Evolutionary conservation across 2,888 invertebrate genomes (phyloP).

Genomic region (Synergus itoensis): DNA sequence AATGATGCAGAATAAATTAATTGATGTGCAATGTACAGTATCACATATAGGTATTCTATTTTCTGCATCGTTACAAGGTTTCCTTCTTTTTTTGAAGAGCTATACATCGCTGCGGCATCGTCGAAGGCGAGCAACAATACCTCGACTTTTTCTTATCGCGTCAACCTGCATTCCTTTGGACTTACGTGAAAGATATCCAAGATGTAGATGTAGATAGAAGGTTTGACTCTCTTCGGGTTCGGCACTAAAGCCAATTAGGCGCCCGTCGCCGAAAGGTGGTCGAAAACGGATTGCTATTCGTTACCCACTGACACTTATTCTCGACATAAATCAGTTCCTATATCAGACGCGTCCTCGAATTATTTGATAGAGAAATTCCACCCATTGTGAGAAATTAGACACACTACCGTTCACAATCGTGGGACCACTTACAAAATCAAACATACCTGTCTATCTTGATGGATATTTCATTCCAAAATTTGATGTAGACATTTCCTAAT

Average conservation of each 20-base stretch:
- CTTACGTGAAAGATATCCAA: constrained; percentile 53
- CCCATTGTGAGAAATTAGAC: neutral
- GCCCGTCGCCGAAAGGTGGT: constrained; percentile 48
- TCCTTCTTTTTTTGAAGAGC: constrained; percentile 29
- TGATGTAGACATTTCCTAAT: neutral
- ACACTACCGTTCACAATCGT: too few relatives aligned
- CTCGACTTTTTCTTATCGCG: constrained; percentile 50
- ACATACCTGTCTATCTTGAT: too few relatives aligned
- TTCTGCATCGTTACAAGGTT: constrained; percentile 13
- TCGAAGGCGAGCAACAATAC: constrained; percentile 49
- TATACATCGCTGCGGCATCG: constrained; percentile 1
- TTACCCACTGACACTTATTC: constrained; percentile 40
- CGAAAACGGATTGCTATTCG: constrained; percentile 38
- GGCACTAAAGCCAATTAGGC: constrained; percentile 56
- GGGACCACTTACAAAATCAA: too few relatives aligned
- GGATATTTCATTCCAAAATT: too few relatives aligned
- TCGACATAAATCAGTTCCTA: constrained; percentile 21
- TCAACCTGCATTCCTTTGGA: constrained; percentile 53
- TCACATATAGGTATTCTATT: neutral
- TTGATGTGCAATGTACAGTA: neutral
- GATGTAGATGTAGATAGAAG: constrained; percentile 57
- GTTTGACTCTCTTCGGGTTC: constrained; percentile 48
- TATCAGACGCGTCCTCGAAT: constrained; percentile 29
- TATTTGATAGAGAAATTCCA: constrained; percentile 25
- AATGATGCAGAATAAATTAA: neutral